Base-by-base conservation (phyloP, 2,888 invertebrate genomes). In the Acheta domesticus region DNA sequence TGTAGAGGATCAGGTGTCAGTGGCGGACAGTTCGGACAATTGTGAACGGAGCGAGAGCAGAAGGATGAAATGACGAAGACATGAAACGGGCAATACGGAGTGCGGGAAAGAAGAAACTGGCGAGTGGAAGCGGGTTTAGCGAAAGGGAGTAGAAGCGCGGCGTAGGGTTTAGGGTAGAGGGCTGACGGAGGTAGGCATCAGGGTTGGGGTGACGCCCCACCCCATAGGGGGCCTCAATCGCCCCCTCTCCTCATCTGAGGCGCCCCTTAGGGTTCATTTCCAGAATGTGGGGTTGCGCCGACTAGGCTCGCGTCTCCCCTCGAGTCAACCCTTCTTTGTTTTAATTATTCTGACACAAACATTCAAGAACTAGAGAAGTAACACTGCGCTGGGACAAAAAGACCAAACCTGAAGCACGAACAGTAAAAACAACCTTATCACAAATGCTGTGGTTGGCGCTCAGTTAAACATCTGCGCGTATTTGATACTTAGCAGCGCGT, bases 331-430 rank as follows among this genome's bases (percentile, higher is more conserved):
- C 79, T 79, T 79, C 75, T 76, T 79, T 79, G 80, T 77, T 79
- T 79, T 77, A 79, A 80, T 80, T 80, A 79, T 79, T 79, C 76
- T 76, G 62, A 62, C 62, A 62, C 62, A 62, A 62, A 62, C 62
- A 62, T 62, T 62, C 62, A 62, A 62, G 62, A 62, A 62, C 62
- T 62, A 62, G 16, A 62, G 62, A 62, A 62, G 62, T 62, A 62
- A n/a, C n/a, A 62, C 62, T 62, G n/a, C 62, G n/a, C 14, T n/a
- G n/a, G 62, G n/a, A n/a, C 62, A 62, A 62, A 62, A 62, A 62
- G 62, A 62, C 62, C 62, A n/a, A 62, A 62, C 62, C 62, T 62
- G 62, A 14, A 14, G 16, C n/a, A 3, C 14, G 62, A n/a, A 62
- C n/a, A n/a, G 62, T 14, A n/a, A 62, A 62, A 14, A n/a, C 14